Conservation (phyloP, 2,113 vertebrate genomes). For the Sylvilagus bachmani region DNA sequence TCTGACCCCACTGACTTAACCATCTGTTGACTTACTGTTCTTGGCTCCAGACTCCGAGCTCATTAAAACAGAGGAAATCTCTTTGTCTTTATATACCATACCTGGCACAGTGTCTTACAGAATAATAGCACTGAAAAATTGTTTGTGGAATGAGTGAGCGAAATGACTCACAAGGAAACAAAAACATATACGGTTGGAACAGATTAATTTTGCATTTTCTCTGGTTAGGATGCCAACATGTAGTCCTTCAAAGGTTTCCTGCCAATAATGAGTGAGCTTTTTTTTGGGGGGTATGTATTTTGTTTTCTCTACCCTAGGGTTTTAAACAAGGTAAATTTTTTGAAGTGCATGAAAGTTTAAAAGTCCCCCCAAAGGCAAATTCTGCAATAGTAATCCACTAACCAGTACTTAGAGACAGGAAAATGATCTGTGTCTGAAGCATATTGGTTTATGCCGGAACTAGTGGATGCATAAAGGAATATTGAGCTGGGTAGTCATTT, state of each 20-base stretch:
- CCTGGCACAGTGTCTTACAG: neutral
- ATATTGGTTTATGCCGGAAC: neutral
- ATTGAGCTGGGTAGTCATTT: neutral
- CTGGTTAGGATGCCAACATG: neutral
- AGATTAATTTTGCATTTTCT: conserved; percentile 3
- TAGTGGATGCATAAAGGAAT: neutral
- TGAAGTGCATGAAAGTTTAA: conserved; percentile 18
- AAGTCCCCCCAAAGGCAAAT: neutral
- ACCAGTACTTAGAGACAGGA: neutral
- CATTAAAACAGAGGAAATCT: neutral
- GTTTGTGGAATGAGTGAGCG: neutral
- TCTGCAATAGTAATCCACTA: neutral
- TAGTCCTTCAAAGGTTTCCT: conserved; percentile 1
- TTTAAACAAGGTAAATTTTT: conserved; percentile 37
- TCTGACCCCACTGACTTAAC: neutral
- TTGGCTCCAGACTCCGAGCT: neutral
- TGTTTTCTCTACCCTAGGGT: neutral
- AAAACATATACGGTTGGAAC: neutral
- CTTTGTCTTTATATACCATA: neutral
- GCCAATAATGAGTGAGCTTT: neutral
- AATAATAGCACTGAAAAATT: neutral
- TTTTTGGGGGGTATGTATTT: neutral
- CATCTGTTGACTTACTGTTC: neutral
- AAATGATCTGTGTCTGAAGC: neutral
- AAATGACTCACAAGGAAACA: conserved; percentile 53